phyloP scores from a whole-genome alignment of 2,888 invertebrate genomes.

The Bugula neritina region DNA sequence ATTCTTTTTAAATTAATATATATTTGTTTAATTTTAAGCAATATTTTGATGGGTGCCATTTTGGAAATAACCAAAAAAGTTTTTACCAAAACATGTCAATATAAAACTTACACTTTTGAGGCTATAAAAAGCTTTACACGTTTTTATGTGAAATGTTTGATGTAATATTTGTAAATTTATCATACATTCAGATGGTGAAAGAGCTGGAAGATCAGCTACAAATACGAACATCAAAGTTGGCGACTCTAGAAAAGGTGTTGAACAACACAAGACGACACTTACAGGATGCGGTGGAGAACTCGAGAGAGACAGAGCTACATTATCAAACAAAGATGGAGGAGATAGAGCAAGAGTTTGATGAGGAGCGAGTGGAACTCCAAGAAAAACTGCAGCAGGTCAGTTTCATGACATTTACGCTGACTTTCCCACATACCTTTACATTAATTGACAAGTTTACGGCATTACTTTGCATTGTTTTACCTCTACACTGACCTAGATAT shows the following conservation, averaged over 20 bases:
- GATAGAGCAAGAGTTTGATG: constrained; percentile 39
- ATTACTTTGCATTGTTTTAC: too few species aligned
- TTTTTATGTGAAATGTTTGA: background rate
- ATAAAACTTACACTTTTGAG: too few species aligned
- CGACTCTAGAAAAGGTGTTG: constrained; percentile 21
- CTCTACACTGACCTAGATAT: too few species aligned
- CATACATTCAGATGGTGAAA: background rate
- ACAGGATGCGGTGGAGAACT: constrained; percentile 23
- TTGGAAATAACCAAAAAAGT: too few species aligned
- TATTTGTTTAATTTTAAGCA: too few species aligned
- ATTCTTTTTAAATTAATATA: too few species aligned
- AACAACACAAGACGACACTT: constrained; percentile 26
- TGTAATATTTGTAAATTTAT: background rate
- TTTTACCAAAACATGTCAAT: too few species aligned
- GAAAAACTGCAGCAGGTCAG: constrained; percentile 68
- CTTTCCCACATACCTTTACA: too few species aligned
- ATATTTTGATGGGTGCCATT: too few species aligned
- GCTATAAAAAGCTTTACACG: too few species aligned
- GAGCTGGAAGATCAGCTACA: constrained; percentile 12
- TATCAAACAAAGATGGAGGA: constrained; percentile 30
- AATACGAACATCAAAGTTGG: constrained; percentile 13
- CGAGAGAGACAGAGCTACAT: constrained; percentile 23
- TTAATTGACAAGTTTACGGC: too few species aligned
- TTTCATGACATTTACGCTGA: constrained; percentile 31
- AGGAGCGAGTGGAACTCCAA: constrained; percentile 68